phyloP scores from a whole-genome alignment of 2,797 vertebrate species.

The Melanotaenia parkinsoni region DNA sequence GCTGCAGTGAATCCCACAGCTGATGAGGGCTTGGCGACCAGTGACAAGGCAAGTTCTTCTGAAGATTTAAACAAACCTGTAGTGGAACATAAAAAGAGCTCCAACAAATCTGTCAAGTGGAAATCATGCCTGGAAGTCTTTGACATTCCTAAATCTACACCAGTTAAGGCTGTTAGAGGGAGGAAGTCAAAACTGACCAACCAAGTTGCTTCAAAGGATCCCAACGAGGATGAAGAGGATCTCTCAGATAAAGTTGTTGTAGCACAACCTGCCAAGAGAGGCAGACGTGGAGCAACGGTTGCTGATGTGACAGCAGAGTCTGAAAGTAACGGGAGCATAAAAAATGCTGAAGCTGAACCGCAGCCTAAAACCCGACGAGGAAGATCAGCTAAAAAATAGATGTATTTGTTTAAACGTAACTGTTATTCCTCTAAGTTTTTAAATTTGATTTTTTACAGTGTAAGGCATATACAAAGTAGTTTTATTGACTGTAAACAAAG shows the following conservation, averaged over 20 bases:
- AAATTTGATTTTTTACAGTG: slow-evolving; percentile 6
- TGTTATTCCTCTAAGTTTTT: not conserved
- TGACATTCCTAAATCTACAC: slow-evolving; percentile 40
- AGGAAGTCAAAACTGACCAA: slow-evolving; percentile 52
- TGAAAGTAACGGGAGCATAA: not conserved
- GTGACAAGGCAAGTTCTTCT: not conserved
- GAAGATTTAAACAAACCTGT: not conserved
- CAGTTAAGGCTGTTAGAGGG: slow-evolving; percentile 52
- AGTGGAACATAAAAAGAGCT: slow-evolving; percentile 18
- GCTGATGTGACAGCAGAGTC: slow-evolving; percentile 17
- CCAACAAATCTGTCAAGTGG: slow-evolving; percentile 70
- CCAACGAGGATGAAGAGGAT: slow-evolving; percentile 64
- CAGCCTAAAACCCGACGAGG: slow-evolving; percentile 67
- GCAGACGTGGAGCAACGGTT: slow-evolving; percentile 55
- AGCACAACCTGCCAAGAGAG: slow-evolving; percentile 60
- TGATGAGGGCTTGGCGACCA: not conserved
- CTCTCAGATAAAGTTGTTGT: slow-evolving; percentile 59
- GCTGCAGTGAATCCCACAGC: slow-evolving; percentile 46
- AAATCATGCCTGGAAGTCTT: slow-evolving; percentile 45
- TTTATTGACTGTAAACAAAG: slow-evolving; percentile 48
- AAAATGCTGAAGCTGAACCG: slow-evolving; percentile 32
- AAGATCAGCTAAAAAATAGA: slow-evolving; percentile 71
- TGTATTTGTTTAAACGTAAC: slow-evolving; percentile 34
- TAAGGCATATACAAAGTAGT: slow-evolving; percentile 29
- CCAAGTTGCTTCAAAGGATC: slow-evolving; percentile 9